Evolutionary conservation across 2,888 invertebrate genomes (phyloP), one percentile per base, ranked within the genome.

Genomic region (Cataglyphis albicans): DNA sequence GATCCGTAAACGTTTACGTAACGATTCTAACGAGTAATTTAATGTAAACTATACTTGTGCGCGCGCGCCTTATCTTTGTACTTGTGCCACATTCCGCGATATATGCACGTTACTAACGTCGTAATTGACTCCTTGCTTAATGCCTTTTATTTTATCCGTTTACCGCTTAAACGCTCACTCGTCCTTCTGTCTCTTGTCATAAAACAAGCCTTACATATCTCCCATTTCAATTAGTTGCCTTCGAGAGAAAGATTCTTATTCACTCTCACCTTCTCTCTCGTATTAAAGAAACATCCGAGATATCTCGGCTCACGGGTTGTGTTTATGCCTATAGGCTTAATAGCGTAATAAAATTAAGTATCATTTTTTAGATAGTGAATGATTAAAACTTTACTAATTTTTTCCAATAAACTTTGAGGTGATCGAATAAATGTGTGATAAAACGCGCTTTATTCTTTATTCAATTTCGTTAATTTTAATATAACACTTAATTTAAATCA

Each of bases 1-100:
- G 82, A 2, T n/a, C 59, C 64, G 57, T 52, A 74, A 70, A 82
- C 64, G 64, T 89, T 89, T 90, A 88, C 84, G 84, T 88, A 89
- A 90, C 67, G 70, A 44, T 52, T n/a, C 2, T 52, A 87, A 88
- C 81, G 80, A 82, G 81, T 75, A 84, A 85, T 89, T 89, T 83
- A 86, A 82, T 68, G 55, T 64, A 3, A 83, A 70, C 72, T 70
- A 59, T 25, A 76, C 21, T 59, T 15, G 21, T 7, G 4, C 35
- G 48, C 65, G n/a, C 35, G 41, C 65, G 65, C 65, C 81, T 88
- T 88, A 88, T 88, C 85, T 84, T 84, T 25, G 48, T n/a, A 44
- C 59, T 73, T 48, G 88, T 86, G 81, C 86, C 63, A 90, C 83
- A 88, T 89, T 84, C 67, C 55, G 41, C n/a, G 70, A 80, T 78